Conservation (phyloP, 2,888 invertebrate genomes). For the Xylota segnis region DNA sequence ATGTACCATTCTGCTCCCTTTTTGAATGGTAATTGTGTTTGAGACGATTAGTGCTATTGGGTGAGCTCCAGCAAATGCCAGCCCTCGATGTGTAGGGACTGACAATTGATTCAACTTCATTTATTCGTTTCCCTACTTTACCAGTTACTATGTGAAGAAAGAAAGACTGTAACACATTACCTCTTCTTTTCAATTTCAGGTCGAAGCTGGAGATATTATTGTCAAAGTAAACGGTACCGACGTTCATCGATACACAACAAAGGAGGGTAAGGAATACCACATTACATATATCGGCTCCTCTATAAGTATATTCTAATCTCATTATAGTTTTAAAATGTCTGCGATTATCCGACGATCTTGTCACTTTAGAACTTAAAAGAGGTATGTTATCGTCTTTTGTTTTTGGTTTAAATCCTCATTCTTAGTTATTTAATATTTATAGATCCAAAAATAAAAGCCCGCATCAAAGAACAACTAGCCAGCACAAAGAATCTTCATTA, state of each 20-base stretch:
- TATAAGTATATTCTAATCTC: slow-evolving; percentile 80
- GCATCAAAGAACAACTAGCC: slow-evolving; percentile 89
- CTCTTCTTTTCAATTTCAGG: slow-evolving; percentile 85
- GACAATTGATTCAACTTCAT: too few species aligned
- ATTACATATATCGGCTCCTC: slow-evolving; percentile 16
- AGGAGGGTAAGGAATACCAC: slow-evolving; percentile 89
- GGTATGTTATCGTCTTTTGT: slow-evolving; percentile 87
- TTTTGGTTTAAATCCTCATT: neutral
- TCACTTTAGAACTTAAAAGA: slow-evolving; percentile 95
- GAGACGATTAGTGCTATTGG: too few species aligned
- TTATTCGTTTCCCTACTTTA: too few species aligned
- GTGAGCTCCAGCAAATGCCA: too few species aligned
- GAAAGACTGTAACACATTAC: neutral
- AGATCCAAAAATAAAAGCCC: slow-evolving; percentile 95
- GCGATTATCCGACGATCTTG: slow-evolving; percentile 95
- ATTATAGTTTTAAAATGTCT: slow-evolving; percentile 96
- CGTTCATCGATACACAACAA: slow-evolving; percentile 95
- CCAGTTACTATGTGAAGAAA: too few species aligned
- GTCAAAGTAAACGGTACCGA: slow-evolving; percentile 97
- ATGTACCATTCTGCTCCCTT: too few species aligned
- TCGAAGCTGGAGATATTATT: slow-evolving; percentile 97
- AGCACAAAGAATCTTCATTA: slow-evolving; percentile 85
- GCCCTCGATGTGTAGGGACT: too few species aligned
- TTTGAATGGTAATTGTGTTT: too few species aligned
- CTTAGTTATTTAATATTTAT: slow-evolving; percentile 64